Evolutionary conservation across 2,113 vertebrate species (phyloP), one percentile per base, ranked within the genome.

Genomic region (Aplodontia rufa): DNA sequence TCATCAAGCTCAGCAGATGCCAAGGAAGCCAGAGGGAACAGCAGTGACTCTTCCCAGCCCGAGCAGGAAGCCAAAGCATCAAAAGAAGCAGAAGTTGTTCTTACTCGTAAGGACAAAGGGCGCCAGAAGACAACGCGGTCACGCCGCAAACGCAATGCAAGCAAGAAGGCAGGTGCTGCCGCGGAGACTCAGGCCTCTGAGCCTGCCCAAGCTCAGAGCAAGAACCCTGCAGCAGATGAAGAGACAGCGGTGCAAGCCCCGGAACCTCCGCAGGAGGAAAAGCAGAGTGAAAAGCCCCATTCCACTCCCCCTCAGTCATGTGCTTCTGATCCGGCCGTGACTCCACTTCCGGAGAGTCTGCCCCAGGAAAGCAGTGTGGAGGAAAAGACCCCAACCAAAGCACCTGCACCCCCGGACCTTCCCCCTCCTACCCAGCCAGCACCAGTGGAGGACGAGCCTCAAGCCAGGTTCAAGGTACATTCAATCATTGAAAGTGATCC

Each of bases 71-170:
- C 97, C 0, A 93, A 68, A 85, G 96, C 98, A 24, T 53, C 94
- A 28, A 98, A 98, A 87, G 99, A 98, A 79, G 90, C 95, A 0
- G 99, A 99, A 83, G 98, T 98, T 10, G 93, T 98, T 85, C 99
- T 98, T 26, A 97, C 98, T 80, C 99, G 99, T 86, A 99, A 99
- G 97, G 98, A 99, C 16, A 99, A 99, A 97, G 98, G 98, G 53
- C 98, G 98, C 49, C 98, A 98, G 79, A 99, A 99, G 98, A 97
- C 98, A 6, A 95, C 98, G 0, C 99, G 99, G 71, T 99, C 99
- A 40, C 98, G 98, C 20, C 99, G 99, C 96, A 99, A 99, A 97
- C 98, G 98, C 91, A 98, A 97, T 86, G 95, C 93, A 0, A 98
- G 97, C 95, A 99, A 98, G 94, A 99, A 99, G 97, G 32, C 20